phyloP scores from a whole-genome alignment of 92 coral and sea anemone species.

The Montipora capitata region DNA sequence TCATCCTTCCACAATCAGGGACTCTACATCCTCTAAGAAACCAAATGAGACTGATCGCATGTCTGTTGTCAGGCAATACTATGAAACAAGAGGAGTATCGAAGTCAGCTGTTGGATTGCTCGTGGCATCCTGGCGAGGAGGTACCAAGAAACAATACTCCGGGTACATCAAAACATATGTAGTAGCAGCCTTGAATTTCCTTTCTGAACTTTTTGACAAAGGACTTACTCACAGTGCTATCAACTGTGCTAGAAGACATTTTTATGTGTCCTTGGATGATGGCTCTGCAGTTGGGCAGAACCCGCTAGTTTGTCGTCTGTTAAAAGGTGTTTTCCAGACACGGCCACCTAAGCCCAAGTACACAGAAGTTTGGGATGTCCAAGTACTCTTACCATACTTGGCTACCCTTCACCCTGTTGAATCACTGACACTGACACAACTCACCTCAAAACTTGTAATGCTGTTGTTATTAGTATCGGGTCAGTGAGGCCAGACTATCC shows the following conservation, averaged over 20 bases:
- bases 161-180: constrained; percentile 25
- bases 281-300: constrained; percentile 48
- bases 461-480: background rate
- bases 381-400: constrained; percentile 30
- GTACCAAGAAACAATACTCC: constrained; percentile 61
- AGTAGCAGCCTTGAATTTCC: constrained; percentile 25
- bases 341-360: constrained; percentile 47
- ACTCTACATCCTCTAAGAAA: constrained; percentile 54
- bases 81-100: constrained; percentile 62
- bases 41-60: constrained; percentile 42
- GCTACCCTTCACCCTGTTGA: constrained; percentile 41
- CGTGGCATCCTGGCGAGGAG: constrained; percentile 63
- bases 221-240: constrained; percentile 46
- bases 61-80: constrained; percentile 50
- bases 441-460: constrained; percentile 47
- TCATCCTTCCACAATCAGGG: constrained; percentile 47
- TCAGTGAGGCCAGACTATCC: constrained; percentile 40
- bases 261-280: constrained; percentile 8
- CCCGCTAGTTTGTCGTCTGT: constrained; percentile 5
- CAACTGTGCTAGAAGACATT: constrained; percentile 48
- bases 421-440: constrained; percentile 18
- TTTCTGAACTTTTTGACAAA: constrained; percentile 4
- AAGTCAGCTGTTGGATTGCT: constrained; percentile 50
- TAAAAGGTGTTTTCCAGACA: constrained; percentile 39
- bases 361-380: constrained; percentile 63